These are phyloP conservation scores for Arizona elegans DNA, from an alignment of 2,113 vertebrate species.

Conservation along the genomic window DNA sequence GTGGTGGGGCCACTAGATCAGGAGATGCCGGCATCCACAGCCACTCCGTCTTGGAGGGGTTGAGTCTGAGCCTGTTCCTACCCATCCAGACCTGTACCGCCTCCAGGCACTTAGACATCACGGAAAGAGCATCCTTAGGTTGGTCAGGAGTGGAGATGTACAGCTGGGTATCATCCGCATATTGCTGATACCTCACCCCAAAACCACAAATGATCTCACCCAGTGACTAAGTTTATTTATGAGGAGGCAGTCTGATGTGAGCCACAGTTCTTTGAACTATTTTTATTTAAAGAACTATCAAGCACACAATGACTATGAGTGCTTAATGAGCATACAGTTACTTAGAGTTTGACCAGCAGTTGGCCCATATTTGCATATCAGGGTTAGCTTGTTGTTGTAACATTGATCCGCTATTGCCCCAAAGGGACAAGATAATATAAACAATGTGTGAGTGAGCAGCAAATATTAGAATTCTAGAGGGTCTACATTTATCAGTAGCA, in stretches of 20 bases:
- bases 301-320: not conserved
- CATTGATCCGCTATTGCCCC: not conserved
- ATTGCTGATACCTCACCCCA: too few species aligned
- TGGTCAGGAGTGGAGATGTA: too few species aligned
- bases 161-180: too few species aligned
- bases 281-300: not conserved
- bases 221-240: not conserved
- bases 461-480: not conserved
- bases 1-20: too few species aligned
- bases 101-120: too few species aligned
- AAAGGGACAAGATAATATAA: not conserved
- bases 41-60: too few species aligned
- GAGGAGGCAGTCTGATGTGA: not conserved
- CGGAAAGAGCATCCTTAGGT: too few species aligned
- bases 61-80: too few species aligned
- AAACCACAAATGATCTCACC: too few species aligned
- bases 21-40: too few species aligned
- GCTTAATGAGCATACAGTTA: not conserved
- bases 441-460: not conserved
- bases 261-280: not conserved
- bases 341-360: not conserved
- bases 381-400: not conserved
- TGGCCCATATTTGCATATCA: not conserved
- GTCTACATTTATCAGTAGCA: not conserved
- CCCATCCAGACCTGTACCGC: too few species aligned